Base-by-base conservation (phyloP, 2,797 vertebrate genomes). In the Coracias cyanogaster region DNA sequence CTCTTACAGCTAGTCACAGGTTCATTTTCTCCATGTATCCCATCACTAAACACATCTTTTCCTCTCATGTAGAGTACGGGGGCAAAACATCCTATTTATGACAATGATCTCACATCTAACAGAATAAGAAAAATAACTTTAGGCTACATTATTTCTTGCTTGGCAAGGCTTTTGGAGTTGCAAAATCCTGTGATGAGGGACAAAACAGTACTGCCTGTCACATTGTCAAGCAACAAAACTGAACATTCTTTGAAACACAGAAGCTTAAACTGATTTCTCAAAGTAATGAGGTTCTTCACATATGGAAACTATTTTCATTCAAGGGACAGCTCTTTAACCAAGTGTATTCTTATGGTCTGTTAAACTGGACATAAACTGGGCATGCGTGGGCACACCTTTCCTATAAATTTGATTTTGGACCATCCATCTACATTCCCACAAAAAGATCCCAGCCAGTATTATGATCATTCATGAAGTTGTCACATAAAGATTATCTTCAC, bases 311-410 rank as follows among this genome's bases (percentile, higher is more conserved):
- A 69, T 31, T 89, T 86, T 51, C 82, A 69, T 65, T 83, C 26
- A 74, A 67, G 33, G 39, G 10, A 78, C 10, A 43, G 24, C 12
- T 90, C 29, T 72, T 88, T 67, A 26, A 71, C 41, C 45, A 61
- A 39, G 12, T 7, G 5, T 33, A 41, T 72, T 80, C 31, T 73
- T 78, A 37, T 7, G 3, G 16, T 61, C 29, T 77, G 22, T 49
- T 82, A 41, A 31, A 58, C 29, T 7, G 48, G 57, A 78, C 35
- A 18, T 2, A 20, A 65, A 13, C 43, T 66, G 43, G 43, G 46
- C 43, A 46, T 4, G 1, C 2, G 0, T 6, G 20, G 41, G 4
- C 2, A 0, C 18, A 29, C 17, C 35, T 76, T 49, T 51, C 46
- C 35, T 33, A 25, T 15, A 86, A 74, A 81, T n/a, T 74, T 86